These are phyloP conservation scores for Periparus ater DNA, from an alignment of 2,797 vertebrate species.

Conservation along the genomic window DNA sequence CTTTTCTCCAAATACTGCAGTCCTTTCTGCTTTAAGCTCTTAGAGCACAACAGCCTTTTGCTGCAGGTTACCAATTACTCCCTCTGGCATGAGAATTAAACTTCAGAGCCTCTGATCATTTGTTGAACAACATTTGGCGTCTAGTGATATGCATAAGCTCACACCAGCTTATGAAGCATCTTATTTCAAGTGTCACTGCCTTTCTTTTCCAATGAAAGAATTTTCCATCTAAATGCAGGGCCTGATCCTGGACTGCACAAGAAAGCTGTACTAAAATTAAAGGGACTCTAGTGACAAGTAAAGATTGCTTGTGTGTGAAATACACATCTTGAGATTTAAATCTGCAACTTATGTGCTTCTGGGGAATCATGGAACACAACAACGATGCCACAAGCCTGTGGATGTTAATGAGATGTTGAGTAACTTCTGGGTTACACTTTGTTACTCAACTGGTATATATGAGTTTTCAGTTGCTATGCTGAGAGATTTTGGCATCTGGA, in stretches of 20 bases:
- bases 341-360: neutral
- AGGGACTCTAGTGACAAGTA: neutral
- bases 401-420: neutral
- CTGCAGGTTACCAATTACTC: neutral
- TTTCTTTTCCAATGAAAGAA: neutral
- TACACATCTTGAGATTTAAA: neutral
- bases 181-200: slow-evolving; percentile 12
- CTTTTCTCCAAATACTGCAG: neutral
- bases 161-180: neutral
- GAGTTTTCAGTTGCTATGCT: neutral
- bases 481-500: neutral
- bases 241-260: neutral
- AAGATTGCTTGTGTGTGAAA: neutral
- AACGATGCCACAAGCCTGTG: neutral
- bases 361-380: neutral
- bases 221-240: slow-evolving; percentile 4
- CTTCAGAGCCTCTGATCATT: neutral
- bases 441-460: neutral
- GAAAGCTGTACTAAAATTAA: neutral
- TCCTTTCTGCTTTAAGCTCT: neutral
- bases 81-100: neutral
- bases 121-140: neutral
- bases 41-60: neutral
- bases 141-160: neutral
- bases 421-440: neutral